Percentiles rank a stretch among this genome's conserved stretches.
Conservation (phyloP, 1,140 invertebrate species). For the Bactericera cockerelli region DNA sequence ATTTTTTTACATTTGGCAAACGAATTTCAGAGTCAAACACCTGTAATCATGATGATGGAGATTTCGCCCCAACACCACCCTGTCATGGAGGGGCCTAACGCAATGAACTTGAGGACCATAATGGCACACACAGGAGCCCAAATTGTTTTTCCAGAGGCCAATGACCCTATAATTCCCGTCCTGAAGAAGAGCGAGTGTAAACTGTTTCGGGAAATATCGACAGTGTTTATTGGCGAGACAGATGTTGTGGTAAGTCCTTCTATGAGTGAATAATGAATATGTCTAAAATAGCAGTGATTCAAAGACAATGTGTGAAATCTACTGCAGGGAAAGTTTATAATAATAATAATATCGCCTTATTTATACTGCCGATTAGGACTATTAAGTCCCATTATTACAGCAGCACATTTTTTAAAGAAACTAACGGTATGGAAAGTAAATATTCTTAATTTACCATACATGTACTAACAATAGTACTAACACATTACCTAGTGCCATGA, state of each 20-base stretch:
- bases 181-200: constrained; percentile 79
- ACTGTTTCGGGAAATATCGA: constrained; percentile 77
- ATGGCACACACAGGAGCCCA: constrained; percentile 71
- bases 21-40: constrained; percentile 47
- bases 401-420: too few species aligned
- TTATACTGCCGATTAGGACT: too few species aligned
- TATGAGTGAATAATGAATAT: too few species aligned
- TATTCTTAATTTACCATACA: too few species aligned
- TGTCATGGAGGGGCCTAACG: constrained; percentile 68
- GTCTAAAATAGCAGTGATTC: background rate
- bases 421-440: too few species aligned
- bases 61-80: constrained; percentile 84
- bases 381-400: too few species aligned
- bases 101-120: constrained; percentile 71
- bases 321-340: background rate
- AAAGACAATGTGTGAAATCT: background rate
- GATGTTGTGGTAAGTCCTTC: constrained; percentile 66
- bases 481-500: too few species aligned
- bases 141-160: constrained; percentile 73
- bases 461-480: too few species aligned
- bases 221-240: constrained; percentile 78
- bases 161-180: constrained; percentile 62
- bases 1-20: too few species aligned
- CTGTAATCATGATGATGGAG: constrained; percentile 81
- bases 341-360: too few species aligned